A percentile compares a stretch with the other conserved stretches of the same genome.
Conservation (phyloP, 2,113 vertebrate species). For the Megaceryle torquata region DNA sequence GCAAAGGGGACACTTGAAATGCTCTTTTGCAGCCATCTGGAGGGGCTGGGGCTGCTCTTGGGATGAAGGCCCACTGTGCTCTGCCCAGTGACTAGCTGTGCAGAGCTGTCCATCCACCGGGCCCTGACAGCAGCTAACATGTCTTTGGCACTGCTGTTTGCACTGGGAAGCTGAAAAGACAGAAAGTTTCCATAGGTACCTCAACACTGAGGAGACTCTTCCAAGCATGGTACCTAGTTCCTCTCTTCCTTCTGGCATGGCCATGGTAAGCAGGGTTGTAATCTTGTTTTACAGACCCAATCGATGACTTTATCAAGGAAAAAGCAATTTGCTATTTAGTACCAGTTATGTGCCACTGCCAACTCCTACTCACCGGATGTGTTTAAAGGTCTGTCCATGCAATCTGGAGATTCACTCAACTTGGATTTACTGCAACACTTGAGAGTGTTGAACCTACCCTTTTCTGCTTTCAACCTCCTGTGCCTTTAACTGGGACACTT, state of each 20-base stretch:
- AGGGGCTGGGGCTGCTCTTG: fast-evolving
- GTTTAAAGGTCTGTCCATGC: background rate
- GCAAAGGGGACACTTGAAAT: background rate
- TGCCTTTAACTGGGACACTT: background rate
- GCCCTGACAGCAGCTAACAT: fast-evolving
- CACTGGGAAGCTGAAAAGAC: background rate
- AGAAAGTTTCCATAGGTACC: background rate
- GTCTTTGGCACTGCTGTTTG: background rate
- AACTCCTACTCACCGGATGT: background rate
- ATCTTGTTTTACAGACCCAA: background rate
- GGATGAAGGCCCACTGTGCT: fast-evolving
- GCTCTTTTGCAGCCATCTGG: background rate
- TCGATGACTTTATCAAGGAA: background rate
- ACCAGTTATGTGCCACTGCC: fast-evolving
- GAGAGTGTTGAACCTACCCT: fast-evolving
- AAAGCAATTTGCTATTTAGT: background rate
- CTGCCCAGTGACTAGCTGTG: background rate
- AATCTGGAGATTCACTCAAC: background rate
- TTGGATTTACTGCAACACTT: background rate
- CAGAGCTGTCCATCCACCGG: fast-evolving
- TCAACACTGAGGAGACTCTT: background rate
- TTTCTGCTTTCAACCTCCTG: background rate
- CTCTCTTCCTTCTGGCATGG: background rate
- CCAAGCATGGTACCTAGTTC: background rate
- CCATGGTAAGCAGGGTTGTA: background rate